phyloP scores from a whole-genome alignment of 2,888 invertebrate genomes.

The Noctua pronuba region DNA sequence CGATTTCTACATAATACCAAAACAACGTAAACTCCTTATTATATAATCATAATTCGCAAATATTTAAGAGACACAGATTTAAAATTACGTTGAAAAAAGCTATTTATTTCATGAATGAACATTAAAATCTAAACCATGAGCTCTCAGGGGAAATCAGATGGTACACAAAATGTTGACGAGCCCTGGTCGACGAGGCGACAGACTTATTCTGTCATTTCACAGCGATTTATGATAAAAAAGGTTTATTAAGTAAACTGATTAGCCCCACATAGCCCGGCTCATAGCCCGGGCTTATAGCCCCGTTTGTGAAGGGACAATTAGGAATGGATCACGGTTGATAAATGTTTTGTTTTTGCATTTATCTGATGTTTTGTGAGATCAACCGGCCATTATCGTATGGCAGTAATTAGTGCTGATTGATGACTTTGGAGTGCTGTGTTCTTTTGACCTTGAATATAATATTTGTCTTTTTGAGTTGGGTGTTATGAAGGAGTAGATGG shows the following conservation, averaged over 20 bases:
- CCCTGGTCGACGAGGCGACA: conserved; percentile 51
- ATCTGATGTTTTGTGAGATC: conserved; percentile 20
- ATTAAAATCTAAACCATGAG: conserved; percentile 77
- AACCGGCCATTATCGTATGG: conserved; percentile 6
- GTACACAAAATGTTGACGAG: conserved; percentile 75
- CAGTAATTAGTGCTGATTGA: conserved; percentile 19
- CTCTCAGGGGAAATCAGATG: conserved; percentile 80
- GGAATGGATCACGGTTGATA: conserved; percentile 51
- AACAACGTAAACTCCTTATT: conserved; percentile 14
- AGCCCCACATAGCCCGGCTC: conserved; percentile 31
- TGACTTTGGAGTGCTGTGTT: neutral
- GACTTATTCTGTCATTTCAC: conserved; percentile 66
- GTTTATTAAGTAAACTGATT: conserved; percentile 62
- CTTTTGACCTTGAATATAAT: neutral
- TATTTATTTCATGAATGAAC: conserved; percentile 75
- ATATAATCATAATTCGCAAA: conserved; percentile 33
- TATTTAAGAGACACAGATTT: conserved; percentile 44
- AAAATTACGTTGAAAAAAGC: conserved; percentile 68
- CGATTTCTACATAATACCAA: neutral
- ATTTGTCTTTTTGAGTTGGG: neutral
- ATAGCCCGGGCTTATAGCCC: conserved; percentile 32
- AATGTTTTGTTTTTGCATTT: conserved; percentile 45
- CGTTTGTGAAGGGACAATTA: conserved; percentile 50
- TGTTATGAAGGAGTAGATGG: neutral
- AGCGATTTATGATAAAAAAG: conserved; percentile 65